phyloP scores from a whole-genome alignment of 2,797 vertebrate genomes.

The Natrix natrix region DNA sequence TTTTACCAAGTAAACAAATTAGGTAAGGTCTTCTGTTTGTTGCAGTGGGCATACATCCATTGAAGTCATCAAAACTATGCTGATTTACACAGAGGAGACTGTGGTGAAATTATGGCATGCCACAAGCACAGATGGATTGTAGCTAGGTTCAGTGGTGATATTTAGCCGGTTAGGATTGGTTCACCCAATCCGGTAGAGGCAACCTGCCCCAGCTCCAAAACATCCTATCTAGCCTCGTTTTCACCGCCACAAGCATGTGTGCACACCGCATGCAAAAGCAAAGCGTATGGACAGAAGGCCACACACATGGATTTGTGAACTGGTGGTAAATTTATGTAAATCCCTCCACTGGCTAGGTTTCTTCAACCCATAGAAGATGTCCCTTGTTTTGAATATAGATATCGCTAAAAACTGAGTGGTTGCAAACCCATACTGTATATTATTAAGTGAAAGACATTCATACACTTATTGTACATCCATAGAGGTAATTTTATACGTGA shows the following conservation, averaged over 20 bases:
- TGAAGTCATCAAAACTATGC: conserved; percentile 9
- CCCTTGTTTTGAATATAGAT: neutral
- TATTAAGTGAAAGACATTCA: neutral
- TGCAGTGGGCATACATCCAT: neutral
- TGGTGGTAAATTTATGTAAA: too few species aligned
- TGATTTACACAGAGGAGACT: conserved; percentile 25
- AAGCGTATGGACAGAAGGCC: too few species aligned
- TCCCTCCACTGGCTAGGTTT: neutral
- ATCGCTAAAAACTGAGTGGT: neutral
- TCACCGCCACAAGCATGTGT: too few species aligned
- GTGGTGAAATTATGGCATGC: neutral
- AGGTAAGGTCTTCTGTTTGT: conserved; percentile 2
- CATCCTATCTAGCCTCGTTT: too few species aligned
- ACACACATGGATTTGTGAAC: too few species aligned
- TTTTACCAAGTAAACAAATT: neutral
- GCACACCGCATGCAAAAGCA: too few species aligned
- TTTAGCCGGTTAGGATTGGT: too few species aligned
- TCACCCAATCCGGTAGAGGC: too few species aligned
- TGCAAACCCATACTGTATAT: neutral
- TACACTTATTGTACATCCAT: neutral
- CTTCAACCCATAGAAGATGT: neutral
- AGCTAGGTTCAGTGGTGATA: neutral
- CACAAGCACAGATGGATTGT: conserved; percentile 18
- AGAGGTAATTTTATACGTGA: neutral
- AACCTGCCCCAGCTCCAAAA: too few species aligned